Conservation (phyloP, 2,797 vertebrate species). For the Emydoidea blandingii region DNA sequence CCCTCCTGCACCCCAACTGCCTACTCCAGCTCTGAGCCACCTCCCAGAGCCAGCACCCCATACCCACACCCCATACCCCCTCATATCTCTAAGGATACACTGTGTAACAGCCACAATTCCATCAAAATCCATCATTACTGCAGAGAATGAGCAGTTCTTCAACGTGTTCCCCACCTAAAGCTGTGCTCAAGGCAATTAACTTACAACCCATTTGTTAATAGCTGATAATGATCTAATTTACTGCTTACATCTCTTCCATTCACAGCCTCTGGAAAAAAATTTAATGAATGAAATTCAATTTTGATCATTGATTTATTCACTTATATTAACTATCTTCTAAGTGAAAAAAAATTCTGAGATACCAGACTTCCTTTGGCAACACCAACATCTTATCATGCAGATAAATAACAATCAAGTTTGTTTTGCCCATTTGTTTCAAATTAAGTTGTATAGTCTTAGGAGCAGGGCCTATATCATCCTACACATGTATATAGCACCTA, state of each 20-base stretch:
- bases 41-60: too few relatives aligned
- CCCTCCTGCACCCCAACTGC: too few relatives aligned
- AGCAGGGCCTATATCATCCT: neutral
- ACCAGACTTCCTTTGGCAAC: neutral
- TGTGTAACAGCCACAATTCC: neutral
- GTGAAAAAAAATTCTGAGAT: neutral
- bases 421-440: slow-evolving; percentile 7
- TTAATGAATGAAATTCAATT: neutral
- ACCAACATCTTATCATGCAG: rapidly evolving
- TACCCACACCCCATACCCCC: neutral
- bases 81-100: neutral
- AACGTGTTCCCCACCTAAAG: neutral
- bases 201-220: slow-evolving; percentile 8
- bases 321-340: neutral
- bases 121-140: neutral
- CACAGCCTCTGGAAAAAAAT: neutral
- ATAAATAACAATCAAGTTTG: neutral
- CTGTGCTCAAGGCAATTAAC: neutral
- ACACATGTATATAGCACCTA: neutral
- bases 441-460: neutral
- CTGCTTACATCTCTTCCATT: neutral
- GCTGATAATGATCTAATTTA: neutral
- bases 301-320: neutral
- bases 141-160: neutral
- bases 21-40: too few relatives aligned